phyloP scores from a whole-genome alignment of 2,888 invertebrate species.

The Microctonus brassicae region DNA sequence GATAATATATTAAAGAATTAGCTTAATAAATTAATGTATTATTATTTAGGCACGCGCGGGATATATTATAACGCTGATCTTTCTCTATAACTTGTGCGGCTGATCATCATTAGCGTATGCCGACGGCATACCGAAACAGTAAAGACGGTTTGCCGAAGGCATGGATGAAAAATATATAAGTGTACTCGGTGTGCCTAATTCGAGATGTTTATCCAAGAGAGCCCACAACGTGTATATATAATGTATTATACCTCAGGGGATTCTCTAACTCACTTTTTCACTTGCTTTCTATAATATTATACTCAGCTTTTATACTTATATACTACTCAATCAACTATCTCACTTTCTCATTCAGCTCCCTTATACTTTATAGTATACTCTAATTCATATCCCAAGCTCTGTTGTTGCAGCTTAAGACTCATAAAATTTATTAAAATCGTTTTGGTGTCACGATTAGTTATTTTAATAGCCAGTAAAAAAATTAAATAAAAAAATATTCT shows the following conservation, averaged over 20 bases:
- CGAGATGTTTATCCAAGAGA: conserved; percentile 68
- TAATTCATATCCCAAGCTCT: conserved; percentile 66
- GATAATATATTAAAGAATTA: neutral
- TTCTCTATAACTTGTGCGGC: neutral
- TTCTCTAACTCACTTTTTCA: neutral
- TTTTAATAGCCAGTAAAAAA: conserved; percentile 1
- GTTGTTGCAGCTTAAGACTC: conserved; percentile 67
- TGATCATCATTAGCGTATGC: conserved; percentile 20
- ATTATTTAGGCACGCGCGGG: conserved; percentile 28
- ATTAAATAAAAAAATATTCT: neutral
- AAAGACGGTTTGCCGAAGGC: conserved; percentile 39
- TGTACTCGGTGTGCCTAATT: conserved; percentile 60
- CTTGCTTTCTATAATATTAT: neutral
- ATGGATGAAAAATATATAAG: conserved; percentile 32
- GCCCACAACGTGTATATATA: conserved; percentile 52
- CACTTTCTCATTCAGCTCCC: conserved; percentile 56
- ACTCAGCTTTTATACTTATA: neutral
- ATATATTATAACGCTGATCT: conserved; percentile 11
- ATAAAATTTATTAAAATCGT: conserved; percentile 68
- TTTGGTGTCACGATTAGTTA: conserved; percentile 44
- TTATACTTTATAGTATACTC: no score
- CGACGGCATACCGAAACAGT: conserved; percentile 48
- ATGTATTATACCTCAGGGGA: conserved; percentile 37
- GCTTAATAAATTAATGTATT: conserved; percentile 25
- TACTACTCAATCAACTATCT: conserved; percentile 32